Conservation (phyloP, 2,888 invertebrate genomes). For the Oxystoma pomonae region DNA sequence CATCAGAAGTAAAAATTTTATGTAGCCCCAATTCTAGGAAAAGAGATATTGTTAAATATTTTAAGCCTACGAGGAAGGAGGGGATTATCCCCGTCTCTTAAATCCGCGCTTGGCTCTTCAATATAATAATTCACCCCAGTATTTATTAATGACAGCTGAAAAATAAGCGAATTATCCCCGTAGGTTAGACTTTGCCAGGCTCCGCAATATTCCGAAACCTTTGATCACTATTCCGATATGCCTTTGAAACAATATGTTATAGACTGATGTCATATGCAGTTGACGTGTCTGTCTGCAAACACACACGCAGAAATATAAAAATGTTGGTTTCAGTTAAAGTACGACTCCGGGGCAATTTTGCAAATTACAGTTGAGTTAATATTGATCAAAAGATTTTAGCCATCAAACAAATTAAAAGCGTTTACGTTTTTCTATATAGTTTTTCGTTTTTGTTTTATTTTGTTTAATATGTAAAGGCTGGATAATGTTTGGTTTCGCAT, state of each 20-base stretch:
- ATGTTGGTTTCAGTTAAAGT: background rate
- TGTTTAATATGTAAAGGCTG: background rate
- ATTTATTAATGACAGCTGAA: conserved; percentile 4
- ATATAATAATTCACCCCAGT: no score
- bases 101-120: no score
- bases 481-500: background rate
- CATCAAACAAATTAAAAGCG: background rate
- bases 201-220: background rate
- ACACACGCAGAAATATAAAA: background rate
- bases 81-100: no score
- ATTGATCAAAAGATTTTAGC: background rate
- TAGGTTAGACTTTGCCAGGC: background rate
- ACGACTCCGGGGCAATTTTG: background rate
- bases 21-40: no score
- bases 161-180: background rate
- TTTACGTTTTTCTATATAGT: background rate
- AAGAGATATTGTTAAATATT: no score
- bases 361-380: background rate
- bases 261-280: background rate
- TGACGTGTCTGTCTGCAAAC: background rate
- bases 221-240: background rate
- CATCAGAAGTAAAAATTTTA: no score
- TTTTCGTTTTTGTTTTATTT: background rate
- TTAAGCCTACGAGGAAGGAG: no score
- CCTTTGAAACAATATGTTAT: background rate